Evolutionary conservation across 2,888 invertebrate genomes (phyloP), one percentile per base, ranked within the genome.

Genomic region (Tetanocera ferruginea): DNA sequence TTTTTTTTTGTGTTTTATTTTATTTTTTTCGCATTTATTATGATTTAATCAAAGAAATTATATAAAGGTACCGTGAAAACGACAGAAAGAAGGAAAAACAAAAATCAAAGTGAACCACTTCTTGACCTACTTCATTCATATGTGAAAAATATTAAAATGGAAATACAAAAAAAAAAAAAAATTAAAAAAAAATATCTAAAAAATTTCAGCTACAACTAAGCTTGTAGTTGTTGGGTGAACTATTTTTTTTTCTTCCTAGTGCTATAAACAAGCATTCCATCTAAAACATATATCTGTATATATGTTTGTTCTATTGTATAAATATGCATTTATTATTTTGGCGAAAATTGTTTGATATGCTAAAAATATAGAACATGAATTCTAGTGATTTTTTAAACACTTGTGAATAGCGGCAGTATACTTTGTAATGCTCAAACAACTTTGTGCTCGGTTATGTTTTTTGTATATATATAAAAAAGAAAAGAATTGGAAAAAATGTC

Each of bases 41-140:
- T 76, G 66, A 67, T 57, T 67, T 55, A 76, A 76, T 76, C 75
- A 78, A 79, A 78, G 79, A 62, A 77, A 76, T 75, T 69, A 67
- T 55, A 60, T 19, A 66, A 43, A 71, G n/a, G 72, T 17, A 74
- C 8, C 60, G 52, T 43, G 43, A 43, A 43, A 43, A 43, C n/a
- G n/a, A n/a, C n/a, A 14, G 14, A 14, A 19, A 19, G 8, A 25
- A 8, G 6, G 14, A 34, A 66, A 66, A 11, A 11, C 1, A 67
- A 67, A 19, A 67, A 67, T 17, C 34, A 55, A 57, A 55, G 11
- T 57, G 51, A 69, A 69, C 69, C 31, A 69, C 69, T 69, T 69
- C 69, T 69, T 69, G 69, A 69, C 69, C 69, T 51, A 69, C 69
- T 69, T 69, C 51, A 51, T 25, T 49, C 69, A n/a, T 51, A 57